These are phyloP conservation scores for Phaetusa simplex DNA, from an alignment of 2,113 vertebrate species.

Conservation along the genomic window DNA sequence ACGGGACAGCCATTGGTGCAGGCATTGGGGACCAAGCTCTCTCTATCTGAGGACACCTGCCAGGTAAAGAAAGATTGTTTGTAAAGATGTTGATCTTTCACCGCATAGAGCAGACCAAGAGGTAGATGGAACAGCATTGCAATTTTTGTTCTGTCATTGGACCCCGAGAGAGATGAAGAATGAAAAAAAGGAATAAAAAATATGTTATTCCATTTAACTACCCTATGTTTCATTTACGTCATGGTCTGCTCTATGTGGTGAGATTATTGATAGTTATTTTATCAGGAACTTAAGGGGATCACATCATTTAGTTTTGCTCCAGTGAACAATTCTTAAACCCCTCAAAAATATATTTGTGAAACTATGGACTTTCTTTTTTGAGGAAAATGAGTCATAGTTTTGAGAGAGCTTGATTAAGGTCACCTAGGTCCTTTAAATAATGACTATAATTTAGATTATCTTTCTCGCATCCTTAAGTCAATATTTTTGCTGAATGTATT, in stretches of 20 bases:
- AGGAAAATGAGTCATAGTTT: not conserved
- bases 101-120: not conserved
- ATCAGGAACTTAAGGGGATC: not conserved
- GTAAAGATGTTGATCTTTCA: not conserved
- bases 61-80: not conserved
- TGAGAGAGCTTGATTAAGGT: not conserved
- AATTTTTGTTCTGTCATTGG: not conserved
- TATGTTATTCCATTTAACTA: not conserved
- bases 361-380: not conserved
- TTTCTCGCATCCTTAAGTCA: not conserved
- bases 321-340: not conserved
- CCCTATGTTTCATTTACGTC: not conserved
- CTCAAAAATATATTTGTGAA: not conserved
- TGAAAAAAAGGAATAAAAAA: not conserved
- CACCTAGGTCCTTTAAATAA: not conserved
- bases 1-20: not conserved
- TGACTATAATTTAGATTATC: not conserved
- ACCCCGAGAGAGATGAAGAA: not conserved
- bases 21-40: not conserved
- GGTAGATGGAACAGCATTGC: not conserved
- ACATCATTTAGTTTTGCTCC: not conserved
- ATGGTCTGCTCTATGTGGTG: not conserved
- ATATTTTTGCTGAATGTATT: not conserved
- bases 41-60: not conserved
- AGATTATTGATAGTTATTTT: not conserved